These are phyloP conservation scores for Alces alces DNA, from an alignment of 2,113 vertebrate genomes.

Conservation along the genomic window DNA sequence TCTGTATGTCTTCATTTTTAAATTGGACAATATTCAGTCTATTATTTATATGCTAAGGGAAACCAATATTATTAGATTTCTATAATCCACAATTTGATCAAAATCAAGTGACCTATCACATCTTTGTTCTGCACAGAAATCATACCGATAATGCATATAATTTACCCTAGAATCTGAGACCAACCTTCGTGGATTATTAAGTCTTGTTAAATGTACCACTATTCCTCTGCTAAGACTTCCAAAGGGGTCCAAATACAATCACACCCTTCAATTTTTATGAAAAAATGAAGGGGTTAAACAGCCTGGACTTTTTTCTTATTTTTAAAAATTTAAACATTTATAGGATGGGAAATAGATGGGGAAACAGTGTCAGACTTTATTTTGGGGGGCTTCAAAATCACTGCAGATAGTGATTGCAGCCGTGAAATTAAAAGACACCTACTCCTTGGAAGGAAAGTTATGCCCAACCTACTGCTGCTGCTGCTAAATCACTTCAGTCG, in stretches of 20 bases:
- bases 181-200: conserved; percentile 3
- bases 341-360: no score
- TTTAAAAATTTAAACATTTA: conserved; percentile 6
- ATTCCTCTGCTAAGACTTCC: conserved; percentile 38
- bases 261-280: conserved; percentile 53
- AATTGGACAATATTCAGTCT: not conserved
- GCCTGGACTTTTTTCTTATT: not conserved
- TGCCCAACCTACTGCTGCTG: not conserved
- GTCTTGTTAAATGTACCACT: conserved; percentile 21
- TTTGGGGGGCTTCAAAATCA: no score
- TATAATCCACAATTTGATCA: conserved; percentile 22
- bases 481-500: not conserved
- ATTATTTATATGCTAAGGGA: not conserved
- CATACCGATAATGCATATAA: conserved; percentile 13
- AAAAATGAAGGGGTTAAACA: not conserved
- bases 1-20: not conserved
- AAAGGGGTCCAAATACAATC: not conserved
- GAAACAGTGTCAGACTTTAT: no score
- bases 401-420: no score
- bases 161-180: not conserved
- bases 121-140: not conserved
- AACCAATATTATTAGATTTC: not conserved
- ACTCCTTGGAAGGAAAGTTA: no score
- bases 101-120: not conserved
- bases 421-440: no score